phyloP scores from a whole-genome alignment of 2,797 vertebrate species.

The Vireo griseus region DNA sequence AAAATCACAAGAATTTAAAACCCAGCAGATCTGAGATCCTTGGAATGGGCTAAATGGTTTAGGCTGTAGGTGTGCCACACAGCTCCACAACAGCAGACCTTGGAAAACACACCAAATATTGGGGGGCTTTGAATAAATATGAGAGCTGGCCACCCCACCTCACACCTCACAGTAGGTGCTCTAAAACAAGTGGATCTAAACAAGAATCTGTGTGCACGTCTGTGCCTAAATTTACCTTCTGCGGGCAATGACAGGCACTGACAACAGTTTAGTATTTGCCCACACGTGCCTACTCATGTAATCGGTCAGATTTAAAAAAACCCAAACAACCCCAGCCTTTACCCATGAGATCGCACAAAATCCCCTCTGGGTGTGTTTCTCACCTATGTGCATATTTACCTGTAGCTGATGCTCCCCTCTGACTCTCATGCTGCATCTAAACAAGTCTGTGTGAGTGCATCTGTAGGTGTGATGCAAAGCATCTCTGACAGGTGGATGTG shows the following conservation, averaged over 20 bases:
- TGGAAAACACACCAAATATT: neutral
- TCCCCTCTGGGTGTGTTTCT: neutral
- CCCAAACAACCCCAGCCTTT: neutral
- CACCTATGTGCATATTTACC: neutral
- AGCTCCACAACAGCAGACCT: neutral
- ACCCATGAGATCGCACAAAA: neutral
- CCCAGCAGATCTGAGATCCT: neutral
- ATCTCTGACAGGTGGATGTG: conserved; percentile 11
- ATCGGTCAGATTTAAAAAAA: neutral
- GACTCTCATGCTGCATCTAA: neutral
- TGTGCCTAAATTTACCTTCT: neutral
- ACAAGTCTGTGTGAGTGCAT: neutral
- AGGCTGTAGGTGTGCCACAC: neutral
- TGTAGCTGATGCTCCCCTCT: neutral
- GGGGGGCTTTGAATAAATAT: neutral
- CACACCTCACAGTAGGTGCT: neutral
- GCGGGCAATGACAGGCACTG: neutral
- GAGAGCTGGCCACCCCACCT: neutral
- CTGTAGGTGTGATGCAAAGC: neutral
- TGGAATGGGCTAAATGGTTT: neutral
- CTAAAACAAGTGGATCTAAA: neutral
- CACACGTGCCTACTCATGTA: neutral
- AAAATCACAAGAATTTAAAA: neutral
- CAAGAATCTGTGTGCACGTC: neutral
- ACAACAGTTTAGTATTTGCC: neutral